Percentiles rank a stretch among this genome's conserved stretches.
Conservation (phyloP, 23 tunicate species). For the Trididemnum nubilum region DNA sequence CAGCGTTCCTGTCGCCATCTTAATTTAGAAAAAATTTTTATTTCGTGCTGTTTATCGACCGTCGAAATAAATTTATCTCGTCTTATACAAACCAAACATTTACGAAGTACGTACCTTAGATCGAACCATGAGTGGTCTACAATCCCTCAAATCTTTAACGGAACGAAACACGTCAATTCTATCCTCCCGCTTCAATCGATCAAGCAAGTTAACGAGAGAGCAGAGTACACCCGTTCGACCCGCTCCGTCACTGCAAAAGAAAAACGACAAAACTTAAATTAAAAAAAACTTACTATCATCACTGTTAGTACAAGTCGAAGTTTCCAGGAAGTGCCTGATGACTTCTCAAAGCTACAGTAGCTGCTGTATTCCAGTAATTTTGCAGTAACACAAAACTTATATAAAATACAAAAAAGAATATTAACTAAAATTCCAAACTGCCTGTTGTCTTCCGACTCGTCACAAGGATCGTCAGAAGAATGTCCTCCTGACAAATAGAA, state of each 20-base stretch:
- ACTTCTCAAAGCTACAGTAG: neutral
- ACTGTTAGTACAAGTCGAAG: neutral
- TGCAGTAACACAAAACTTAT: too few relatives aligned
- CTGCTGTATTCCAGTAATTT: too few relatives aligned
- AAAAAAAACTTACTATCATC: neutral
- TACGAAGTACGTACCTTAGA: conserved; percentile 62
- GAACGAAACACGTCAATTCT: conserved; percentile 71
- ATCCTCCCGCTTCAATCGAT: conserved; percentile 50
- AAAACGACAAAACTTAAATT: neutral
- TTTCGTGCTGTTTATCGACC: too few relatives aligned
- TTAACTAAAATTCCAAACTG: too few relatives aligned
- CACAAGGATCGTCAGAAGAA: too few relatives aligned
- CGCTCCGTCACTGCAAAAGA: conserved; percentile 68
- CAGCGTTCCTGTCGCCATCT: too few relatives aligned
- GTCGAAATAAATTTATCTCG: too few relatives aligned
- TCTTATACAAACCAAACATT: too few relatives aligned
- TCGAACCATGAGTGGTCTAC: conserved; percentile 68
- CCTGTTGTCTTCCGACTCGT: too few relatives aligned
- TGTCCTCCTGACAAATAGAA: too few relatives aligned
- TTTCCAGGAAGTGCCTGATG: neutral
- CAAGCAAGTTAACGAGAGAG: conserved; percentile 50
- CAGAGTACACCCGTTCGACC: conserved; percentile 81
- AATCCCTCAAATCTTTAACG: conserved; percentile 85
- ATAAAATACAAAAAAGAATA: too few relatives aligned
- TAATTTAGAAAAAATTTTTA: too few relatives aligned